Evolutionary conservation across 1,140 invertebrate species (phyloP).

Genomic region (Drosophila pectinifera): DNA sequence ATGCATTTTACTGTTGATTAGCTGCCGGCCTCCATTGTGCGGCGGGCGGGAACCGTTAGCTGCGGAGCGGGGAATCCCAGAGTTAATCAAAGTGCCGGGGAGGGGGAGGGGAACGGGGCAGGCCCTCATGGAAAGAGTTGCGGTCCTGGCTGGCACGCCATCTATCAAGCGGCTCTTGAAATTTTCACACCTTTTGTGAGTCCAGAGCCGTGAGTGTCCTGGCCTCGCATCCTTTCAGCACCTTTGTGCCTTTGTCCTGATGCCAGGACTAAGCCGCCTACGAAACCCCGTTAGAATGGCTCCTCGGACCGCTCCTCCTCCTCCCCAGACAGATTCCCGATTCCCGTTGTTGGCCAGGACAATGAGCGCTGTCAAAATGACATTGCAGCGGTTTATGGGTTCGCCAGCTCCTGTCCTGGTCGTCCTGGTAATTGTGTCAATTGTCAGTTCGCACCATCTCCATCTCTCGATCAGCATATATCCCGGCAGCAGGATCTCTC

Average conservation of each 20-base stretch:
- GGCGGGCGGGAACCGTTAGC: conserved; percentile 26
- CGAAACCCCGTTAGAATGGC: conserved; percentile 69
- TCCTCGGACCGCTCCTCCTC: conserved; percentile 2
- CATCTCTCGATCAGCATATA: conserved; percentile 33
- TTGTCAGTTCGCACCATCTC: conserved; percentile 75
- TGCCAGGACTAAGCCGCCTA: conserved; percentile 63
- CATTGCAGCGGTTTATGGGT: conserved; percentile 35
- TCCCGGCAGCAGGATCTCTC: conserved; percentile 8
- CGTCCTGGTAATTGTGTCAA: conserved; percentile 70
- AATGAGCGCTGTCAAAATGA: conserved; percentile 71
- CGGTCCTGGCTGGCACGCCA: no score
- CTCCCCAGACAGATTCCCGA: neutral
- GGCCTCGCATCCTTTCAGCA: conserved; percentile 2
- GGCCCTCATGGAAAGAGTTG: conserved; percentile 66
- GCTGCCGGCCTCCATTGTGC: conserved; percentile 70
- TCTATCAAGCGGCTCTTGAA: conserved; percentile 64
- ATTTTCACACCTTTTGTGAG: conserved; percentile 68
- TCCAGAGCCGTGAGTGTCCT: conserved; percentile 9
- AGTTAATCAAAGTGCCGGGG: conserved; percentile 64
- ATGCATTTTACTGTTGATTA: conserved; percentile 80
- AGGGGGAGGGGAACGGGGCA: no score
- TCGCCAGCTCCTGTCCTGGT: neutral
- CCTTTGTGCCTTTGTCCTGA: conserved; percentile 29
- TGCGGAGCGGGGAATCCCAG: no score
- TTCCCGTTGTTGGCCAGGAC: conserved; percentile 52